A percentile compares a stretch with the other conserved stretches of the same genome.
Conservation (phyloP, 2,888 invertebrate genomes). For the Euclidia mi region DNA sequence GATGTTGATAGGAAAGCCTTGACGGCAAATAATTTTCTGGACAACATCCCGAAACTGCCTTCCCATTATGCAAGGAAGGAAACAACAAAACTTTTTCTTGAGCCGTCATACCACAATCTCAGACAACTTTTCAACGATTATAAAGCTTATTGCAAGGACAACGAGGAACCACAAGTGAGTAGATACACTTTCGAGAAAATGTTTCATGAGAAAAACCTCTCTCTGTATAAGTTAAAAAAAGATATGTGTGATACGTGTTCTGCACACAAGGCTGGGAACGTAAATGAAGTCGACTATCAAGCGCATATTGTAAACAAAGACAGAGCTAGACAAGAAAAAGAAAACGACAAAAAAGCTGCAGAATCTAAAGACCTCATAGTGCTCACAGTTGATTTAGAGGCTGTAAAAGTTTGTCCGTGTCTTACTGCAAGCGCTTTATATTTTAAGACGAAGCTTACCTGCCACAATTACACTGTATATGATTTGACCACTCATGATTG, state of each 20-base stretch:
- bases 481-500: conserved; percentile 13
- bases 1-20: too few relatives aligned
- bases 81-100: too few relatives aligned
- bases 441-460: conserved; percentile 17
- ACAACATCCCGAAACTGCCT: too few relatives aligned
- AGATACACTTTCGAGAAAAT: too few relatives aligned
- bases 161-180: too few relatives aligned
- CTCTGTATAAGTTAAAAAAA: conserved; percentile 4
- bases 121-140: too few relatives aligned
- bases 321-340: conserved; percentile 18
- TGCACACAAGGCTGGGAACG: background rate
- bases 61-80: too few relatives aligned
- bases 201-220: background rate
- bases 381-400: conserved; percentile 17
- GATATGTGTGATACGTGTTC: background rate
- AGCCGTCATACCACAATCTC: too few relatives aligned
- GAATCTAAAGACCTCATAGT: conserved; percentile 12
- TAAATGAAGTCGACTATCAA: background rate
- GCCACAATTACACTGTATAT: conserved; percentile 14
- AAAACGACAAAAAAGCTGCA: conserved; percentile 15
- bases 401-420: conserved; percentile 20
- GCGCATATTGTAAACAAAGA: conserved; percentile 3
- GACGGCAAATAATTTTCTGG: too few relatives aligned
- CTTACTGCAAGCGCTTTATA: conserved; percentile 19
- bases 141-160: too few relatives aligned